Evolutionary conservation across 2,888 invertebrate genomes (phyloP), one percentile per base, ranked within the genome.

Genomic region (Byasa hedistus): DNA sequence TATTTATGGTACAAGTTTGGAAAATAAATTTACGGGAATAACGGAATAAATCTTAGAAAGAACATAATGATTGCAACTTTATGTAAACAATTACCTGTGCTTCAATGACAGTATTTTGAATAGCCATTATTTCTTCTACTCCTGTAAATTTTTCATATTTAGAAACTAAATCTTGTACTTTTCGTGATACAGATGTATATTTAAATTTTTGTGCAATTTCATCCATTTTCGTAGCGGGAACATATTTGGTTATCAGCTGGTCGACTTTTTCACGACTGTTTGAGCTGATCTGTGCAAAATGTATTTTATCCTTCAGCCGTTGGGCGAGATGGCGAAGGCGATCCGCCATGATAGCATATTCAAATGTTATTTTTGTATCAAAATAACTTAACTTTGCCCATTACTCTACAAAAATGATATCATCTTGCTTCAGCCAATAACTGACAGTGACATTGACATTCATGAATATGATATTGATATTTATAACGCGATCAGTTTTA

Each of bases 131-230:
- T 83, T 96, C 96, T 71, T 95, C 94, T 61, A 96, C 92, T 2
- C 96, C 96, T 8, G 96, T 95, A 63, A 96, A 91, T 76, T 95
- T 94, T 77, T 96, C 96, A 84, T 96, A 96, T 84, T 92, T 93
- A 36, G 82, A 80, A 57, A 94, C 93, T 61, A 94, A 71, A 60
- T 93, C 91, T 57, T 83, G 86, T 10, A 93, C 84, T 73, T 79
- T 85, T 22, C 76, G 78, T 0, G 83, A 73, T 2, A 91, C 71
- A 10, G 81, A 76, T 44, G 86, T 85, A 22, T 84, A 80, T 74
- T 84, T 89, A 10, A 91, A 82, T 68, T 79, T 89, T 61, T 90
- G 89, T 2, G 91, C 89, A 3, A 91, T 76, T 64, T 89, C 88
- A 0, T 77, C 73, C 8, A 91, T 87, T 73, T 78, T 85, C 7